Evolutionary conservation across 1,140 invertebrate genomes (phyloP), one percentile per base, ranked within the genome.

Genomic region (Myzus persicae): DNA sequence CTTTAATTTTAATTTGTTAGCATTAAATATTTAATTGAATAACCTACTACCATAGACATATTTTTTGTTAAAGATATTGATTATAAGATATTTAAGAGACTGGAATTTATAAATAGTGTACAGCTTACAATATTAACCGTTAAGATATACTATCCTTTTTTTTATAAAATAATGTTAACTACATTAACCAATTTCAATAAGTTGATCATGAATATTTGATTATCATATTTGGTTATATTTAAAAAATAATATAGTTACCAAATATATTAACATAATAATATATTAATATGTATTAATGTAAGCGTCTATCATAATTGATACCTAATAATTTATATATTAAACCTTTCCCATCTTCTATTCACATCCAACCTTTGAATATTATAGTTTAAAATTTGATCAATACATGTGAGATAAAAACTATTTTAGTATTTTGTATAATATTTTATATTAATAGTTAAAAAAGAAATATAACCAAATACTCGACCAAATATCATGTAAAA

Each of bases 181-280:
- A 24, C 20, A 31, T 48, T 48, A 9, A 11, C 22, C 51, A 51
- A 51, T 88, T n/a, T 1, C n/a, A 48, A 7, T 48, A 51, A 36
- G 42, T 44, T 2, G 5, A 85, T 85, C 11, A 44, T 44, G 11
- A 44, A 85, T 44, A 51, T 51, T 51, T 51, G 44, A 31, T 14
- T 36, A 88, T 51, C 22, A 36, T n/a, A 67, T 67, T 67, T n/a
- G 11, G 26, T 67, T n/a, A 76, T n/a, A n/a, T 76, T 76, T 20
- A 76, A 67, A 67, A 67, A 67, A 67, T n/a, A 31, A 14, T 31
- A 31, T 31, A 36, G 7, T 48, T 44, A 44, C 46, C 18, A 18
- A 87, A 87, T 87, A 87, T 87, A 87, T 22, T 48, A 85, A 44
- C 24, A 51, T 22, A n/a, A n/a, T n/a, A 87, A 87, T 87, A 87